Conservation (phyloP, 92 coral and sea anemone species). For the Anthopleura xanthogrammica region DNA sequence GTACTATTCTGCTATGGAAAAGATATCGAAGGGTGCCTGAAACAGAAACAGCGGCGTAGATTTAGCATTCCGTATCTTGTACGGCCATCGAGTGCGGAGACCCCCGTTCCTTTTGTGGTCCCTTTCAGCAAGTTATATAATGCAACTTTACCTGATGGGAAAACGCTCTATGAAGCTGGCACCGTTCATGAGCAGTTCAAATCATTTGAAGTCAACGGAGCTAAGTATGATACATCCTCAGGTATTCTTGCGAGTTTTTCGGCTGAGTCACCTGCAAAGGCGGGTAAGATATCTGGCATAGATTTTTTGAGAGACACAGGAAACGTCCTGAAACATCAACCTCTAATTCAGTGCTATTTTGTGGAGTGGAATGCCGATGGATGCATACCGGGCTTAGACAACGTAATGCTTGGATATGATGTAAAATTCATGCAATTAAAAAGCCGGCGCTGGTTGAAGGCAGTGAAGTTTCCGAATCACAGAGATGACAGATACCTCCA, state of each 20-base stretch:
- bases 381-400: too few relatives aligned
- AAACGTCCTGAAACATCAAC: not conserved
- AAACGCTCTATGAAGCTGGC: not conserved
- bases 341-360: not conserved
- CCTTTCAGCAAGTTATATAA: too few relatives aligned
- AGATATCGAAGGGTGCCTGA: not conserved
- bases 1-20: not conserved
- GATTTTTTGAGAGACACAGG: not conserved
- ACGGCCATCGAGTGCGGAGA: too few relatives aligned
- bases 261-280: not conserved
- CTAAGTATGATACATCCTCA: not conserved
- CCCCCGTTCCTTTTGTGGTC: too few relatives aligned
- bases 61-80: too few relatives aligned
- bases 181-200: constrained; percentile 10
- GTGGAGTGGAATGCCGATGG: too few relatives aligned
- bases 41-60: too few relatives aligned
- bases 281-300: not conserved
- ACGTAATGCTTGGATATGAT: too few relatives aligned
- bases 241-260: not conserved
- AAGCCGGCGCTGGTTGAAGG: too few relatives aligned
- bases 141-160: too few relatives aligned
- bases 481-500: not conserved
- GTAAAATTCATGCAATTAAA: too few relatives aligned
- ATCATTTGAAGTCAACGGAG: not conserved
- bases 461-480: not conserved